Evolutionary conservation across 1,140 invertebrate genomes (phyloP).

Genomic region (Diprion similis): DNA sequence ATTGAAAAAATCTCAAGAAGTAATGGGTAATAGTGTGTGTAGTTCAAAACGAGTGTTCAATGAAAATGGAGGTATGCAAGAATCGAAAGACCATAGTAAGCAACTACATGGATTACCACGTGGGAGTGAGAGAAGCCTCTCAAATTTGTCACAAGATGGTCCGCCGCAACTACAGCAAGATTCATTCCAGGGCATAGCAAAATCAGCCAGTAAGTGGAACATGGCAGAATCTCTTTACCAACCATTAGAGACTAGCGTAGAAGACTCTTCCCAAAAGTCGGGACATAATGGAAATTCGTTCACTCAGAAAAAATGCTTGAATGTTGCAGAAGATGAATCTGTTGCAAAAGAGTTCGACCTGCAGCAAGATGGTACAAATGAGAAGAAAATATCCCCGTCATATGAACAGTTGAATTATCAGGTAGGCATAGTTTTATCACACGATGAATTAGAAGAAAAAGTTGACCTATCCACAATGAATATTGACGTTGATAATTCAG

Average conservation of each 20-base stretch:
- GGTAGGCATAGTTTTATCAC: conserved; percentile 1
- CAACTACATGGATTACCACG: too few relatives aligned
- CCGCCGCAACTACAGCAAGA: not conserved
- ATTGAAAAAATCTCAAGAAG: too few relatives aligned
- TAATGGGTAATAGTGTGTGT: too few relatives aligned
- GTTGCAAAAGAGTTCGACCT: not conserved
- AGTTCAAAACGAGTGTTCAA: too few relatives aligned
- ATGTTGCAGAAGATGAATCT: not conserved
- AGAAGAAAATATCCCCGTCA: not conserved
- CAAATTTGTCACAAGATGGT: not conserved
- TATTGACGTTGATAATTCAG: not conserved
- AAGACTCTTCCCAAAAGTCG: not conserved
- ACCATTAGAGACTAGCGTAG: not conserved
- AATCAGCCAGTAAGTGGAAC: not conserved
- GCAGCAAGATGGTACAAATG: not conserved
- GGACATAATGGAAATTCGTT: not conserved
- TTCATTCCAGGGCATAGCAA: not conserved
- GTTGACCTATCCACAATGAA: not conserved
- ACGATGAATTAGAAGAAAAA: not conserved
- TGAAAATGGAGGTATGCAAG: too few relatives aligned
- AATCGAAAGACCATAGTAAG: too few relatives aligned
- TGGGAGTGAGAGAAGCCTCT: too few relatives aligned
- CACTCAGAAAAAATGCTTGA: not conserved
- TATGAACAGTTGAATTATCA: not conserved
- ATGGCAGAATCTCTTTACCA: not conserved